Base-by-base conservation (phyloP, 2,113 vertebrate genomes). In the Cryptoleucopteryx plumbea region DNA sequence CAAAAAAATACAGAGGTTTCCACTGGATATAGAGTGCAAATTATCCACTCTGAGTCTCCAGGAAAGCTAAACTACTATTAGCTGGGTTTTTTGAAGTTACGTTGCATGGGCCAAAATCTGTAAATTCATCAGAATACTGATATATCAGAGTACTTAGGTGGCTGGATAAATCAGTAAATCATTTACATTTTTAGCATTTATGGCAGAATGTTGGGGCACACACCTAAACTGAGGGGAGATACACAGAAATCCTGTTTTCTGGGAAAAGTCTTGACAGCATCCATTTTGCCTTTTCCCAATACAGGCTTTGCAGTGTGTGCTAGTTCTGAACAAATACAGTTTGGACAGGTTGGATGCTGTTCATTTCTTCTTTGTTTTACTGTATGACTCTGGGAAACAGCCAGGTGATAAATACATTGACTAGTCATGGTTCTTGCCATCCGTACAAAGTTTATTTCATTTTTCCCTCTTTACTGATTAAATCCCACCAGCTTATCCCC, bases 311-410 rank as follows among this genome's bases (percentile, higher is more conserved):
- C 90, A 95, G 91, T 31, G 40, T 96, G 79, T 90, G 81, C 82
- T 94, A 96, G 94, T 95, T 93, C 90, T 16, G 45, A 92, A 93
- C 55, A 96, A 98, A 94, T 92, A 90, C 7, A 11, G 36, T 94
- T 97, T 94, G 90, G 82, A 84, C 82, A 97, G 93, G 47, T 87
- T 96, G 72, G 86, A 95, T 84, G 72, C 55, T 93, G 84, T 96
- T 97, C 89, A 91, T 97, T 97, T 97, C 90, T 97, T 94, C 90
- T 96, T 97, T 97, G 77, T 97, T 97, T 96, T 96, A 93, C 20
- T 43, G 78, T 75, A 72, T 40, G 83, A 94, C 40, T 89, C 91
- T 66, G 94, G 93, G 93, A 97, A 95, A 94, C 19, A 89, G 80
- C 89, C 92, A 95, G 61, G 90, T 96, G 61, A 94, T 96, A 97